Conservation (phyloP, 1,140 invertebrate genomes). For the Drosophila nikananu region DNA sequence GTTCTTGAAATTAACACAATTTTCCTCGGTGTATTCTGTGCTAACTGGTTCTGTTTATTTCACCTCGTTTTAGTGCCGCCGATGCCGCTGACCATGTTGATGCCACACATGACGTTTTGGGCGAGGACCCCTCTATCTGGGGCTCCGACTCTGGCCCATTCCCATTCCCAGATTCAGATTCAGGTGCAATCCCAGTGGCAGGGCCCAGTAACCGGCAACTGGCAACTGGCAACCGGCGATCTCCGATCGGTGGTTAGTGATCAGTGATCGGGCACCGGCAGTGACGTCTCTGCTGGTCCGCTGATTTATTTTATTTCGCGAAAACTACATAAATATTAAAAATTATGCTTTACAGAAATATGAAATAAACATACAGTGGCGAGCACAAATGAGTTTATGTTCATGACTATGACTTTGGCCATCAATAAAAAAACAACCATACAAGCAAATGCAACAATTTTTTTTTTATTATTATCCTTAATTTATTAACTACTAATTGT, state of each 20-base stretch:
- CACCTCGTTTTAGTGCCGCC: conserved; percentile 52
- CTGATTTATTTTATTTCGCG: conserved; percentile 83
- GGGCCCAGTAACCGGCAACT: conserved; percentile 10
- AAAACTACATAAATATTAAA: conserved; percentile 82
- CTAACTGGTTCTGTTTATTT: conserved; percentile 64
- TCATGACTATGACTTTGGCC: too few relatives aligned
- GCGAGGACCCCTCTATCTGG: conserved; percentile 27
- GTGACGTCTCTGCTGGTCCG: conserved; percentile 69
- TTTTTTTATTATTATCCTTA: too few relatives aligned
- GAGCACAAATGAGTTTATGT: too few relatives aligned
- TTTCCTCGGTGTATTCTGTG: conserved; percentile 20
- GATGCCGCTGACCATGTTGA: conserved; percentile 50
- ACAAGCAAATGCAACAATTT: too few relatives aligned
- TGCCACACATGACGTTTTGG: conserved; percentile 79
- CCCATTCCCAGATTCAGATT: conserved; percentile 55
- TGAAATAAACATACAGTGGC: conserved; percentile 81
- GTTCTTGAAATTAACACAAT: background rate
- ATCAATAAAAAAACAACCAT: too few relatives aligned
- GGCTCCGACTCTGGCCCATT: conserved; percentile 15
- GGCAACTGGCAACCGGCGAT: background rate
- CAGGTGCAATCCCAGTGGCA: conserved; percentile 45
- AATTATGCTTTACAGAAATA: conserved; percentile 80
- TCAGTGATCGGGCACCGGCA: conserved; percentile 26
- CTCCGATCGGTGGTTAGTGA: conserved; percentile 20
- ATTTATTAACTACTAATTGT: too few relatives aligned